These are phyloP conservation scores for Drosophila kambysellisi DNA, from an alignment of 2,888 invertebrate species.

Conservation along the genomic window DNA sequence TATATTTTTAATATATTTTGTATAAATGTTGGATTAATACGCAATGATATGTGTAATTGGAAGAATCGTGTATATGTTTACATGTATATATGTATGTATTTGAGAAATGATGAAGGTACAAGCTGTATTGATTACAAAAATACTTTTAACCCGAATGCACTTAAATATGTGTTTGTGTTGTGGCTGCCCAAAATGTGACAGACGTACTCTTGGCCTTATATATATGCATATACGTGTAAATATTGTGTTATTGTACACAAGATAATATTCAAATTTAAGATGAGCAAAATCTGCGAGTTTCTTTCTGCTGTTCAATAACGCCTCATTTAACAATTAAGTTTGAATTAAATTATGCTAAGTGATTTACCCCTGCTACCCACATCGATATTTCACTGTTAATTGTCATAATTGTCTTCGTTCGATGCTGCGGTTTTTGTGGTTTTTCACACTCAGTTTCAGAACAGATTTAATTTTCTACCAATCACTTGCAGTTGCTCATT, in stretches of 20 bases:
- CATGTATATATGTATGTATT: slow-evolving; percentile 39
- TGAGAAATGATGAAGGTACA: slow-evolving; percentile 55
- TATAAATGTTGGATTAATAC: slow-evolving; percentile 57
- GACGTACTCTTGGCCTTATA: neutral
- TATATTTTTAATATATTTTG: slow-evolving; percentile 49
- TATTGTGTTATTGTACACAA: neutral
- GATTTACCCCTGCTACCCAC: slow-evolving; percentile 4
- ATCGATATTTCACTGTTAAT: slow-evolving; percentile 32
- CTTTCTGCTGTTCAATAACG: slow-evolving; percentile 12
- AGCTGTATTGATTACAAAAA: slow-evolving; percentile 42
- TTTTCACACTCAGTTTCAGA: slow-evolving; percentile 4
- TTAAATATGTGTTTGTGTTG: slow-evolving; percentile 12
- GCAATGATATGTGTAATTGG: slow-evolving; percentile 79
- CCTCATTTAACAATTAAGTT: slow-evolving; percentile 38
- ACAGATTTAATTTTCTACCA: slow-evolving; percentile 12
- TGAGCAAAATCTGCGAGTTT: slow-evolving; percentile 1
- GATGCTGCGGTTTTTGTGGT: slow-evolving; percentile 19
- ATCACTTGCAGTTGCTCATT: slow-evolving; percentile 7
- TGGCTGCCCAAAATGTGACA: slow-evolving; percentile 4
- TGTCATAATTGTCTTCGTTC: slow-evolving; percentile 41
- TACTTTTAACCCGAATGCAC: slow-evolving; percentile 32
- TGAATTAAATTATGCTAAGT: slow-evolving; percentile 44
- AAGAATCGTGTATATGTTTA: slow-evolving; percentile 62
- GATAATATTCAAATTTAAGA: slow-evolving; percentile 14
- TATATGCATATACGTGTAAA: too few relatives aligned